phyloP scores from a whole-genome alignment of 2,113 vertebrate genomes.

The Ahaetulla prasina region DNA sequence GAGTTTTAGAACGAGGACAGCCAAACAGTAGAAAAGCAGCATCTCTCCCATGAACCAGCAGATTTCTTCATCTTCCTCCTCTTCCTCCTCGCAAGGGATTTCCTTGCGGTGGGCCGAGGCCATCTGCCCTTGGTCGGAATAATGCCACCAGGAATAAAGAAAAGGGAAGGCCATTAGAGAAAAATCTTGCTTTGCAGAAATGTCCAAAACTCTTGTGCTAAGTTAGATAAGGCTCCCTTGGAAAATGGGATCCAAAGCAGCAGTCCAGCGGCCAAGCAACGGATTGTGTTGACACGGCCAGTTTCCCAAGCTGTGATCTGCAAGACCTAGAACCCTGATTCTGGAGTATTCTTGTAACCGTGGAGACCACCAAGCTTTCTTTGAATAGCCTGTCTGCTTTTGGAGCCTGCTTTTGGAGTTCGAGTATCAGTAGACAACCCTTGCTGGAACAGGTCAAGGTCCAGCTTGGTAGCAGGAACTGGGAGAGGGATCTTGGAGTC shows the following conservation, averaged over 20 bases:
- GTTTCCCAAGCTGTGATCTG: neutral
- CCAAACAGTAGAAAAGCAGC: conserved; percentile 38
- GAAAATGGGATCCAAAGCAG: rapidly evolving
- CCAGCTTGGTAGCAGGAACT: neutral
- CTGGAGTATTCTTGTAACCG: neutral
- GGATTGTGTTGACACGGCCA: conserved; percentile 14
- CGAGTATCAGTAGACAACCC: neutral
- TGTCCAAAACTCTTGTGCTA: neutral
- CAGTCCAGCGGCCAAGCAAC: conserved; percentile 26
- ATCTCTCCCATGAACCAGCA: conserved; percentile 34
- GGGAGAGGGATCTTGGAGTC: too few species aligned
- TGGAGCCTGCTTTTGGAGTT: neutral
- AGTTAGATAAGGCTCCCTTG: neutral
- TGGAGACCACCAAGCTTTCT: neutral
- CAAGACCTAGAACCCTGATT: neutral
- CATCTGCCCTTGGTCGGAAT: conserved; percentile 2
- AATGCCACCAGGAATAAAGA: conserved; percentile 32
- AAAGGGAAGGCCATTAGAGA: conserved; percentile 36
- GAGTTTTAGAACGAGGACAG: conserved; percentile 29
- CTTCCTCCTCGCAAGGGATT: neutral
- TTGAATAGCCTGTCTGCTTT: neutral
- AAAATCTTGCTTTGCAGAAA: neutral
- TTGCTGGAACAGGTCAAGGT: neutral
- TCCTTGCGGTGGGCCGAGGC: rapidly evolving
- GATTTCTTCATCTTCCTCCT: conserved; percentile 37